phyloP scores from a whole-genome alignment of 2,113 vertebrate species.

The Okapia johnstoni region DNA sequence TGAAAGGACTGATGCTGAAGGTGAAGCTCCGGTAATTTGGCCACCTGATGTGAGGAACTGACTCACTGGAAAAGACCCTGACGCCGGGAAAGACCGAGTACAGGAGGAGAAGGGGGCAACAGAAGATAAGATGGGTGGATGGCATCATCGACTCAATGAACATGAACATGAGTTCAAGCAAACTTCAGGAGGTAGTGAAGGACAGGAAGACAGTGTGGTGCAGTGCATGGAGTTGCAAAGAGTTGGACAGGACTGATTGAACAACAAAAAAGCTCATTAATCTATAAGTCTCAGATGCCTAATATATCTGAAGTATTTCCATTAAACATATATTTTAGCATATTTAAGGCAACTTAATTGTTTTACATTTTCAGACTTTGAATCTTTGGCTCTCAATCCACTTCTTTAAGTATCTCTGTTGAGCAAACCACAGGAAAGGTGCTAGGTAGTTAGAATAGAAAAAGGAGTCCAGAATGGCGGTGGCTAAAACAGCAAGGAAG shows the following conservation, averaged over 20 bases:
- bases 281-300: neutral
- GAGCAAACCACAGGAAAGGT: neutral
- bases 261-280: neutral
- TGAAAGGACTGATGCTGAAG: neutral
- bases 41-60: neutral
- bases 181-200: neutral
- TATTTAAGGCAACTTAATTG: neutral
- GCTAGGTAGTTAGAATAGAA: neutral
- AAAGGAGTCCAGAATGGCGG: neutral
- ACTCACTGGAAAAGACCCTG: neutral
- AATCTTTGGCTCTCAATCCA: neutral
- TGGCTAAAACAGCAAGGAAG: neutral
- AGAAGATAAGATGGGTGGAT: neutral
- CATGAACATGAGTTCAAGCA: neutral
- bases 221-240: neutral
- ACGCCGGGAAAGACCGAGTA: neutral
- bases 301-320: neutral
- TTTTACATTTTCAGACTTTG: neutral
- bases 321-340: neutral
- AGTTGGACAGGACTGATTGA: neutral
- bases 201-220: neutral
- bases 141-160: neutral
- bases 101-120: neutral
- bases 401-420: neutral
- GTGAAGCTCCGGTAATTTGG: neutral